phyloP scores from a whole-genome alignment of 1,140 invertebrate genomes.

The Drosophila rufa region DNA sequence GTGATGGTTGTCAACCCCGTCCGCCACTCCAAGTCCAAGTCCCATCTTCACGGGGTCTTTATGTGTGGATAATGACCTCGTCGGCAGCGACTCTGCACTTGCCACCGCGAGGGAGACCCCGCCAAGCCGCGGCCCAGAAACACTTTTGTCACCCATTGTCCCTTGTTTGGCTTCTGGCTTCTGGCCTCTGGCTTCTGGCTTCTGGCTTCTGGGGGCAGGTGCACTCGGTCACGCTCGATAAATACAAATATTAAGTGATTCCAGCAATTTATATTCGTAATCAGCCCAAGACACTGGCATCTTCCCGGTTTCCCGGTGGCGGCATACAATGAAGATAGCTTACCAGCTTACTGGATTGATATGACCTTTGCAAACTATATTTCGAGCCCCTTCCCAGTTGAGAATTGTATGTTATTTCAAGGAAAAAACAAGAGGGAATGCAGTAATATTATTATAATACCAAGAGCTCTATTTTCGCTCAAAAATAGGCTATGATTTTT shows the following conservation, averaged over 20 bases:
- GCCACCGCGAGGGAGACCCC: constrained; percentile 4
- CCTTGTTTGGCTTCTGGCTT: constrained; percentile 7
- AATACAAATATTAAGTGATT: constrained; percentile 73
- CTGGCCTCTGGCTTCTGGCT: not conserved
- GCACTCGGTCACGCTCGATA: constrained; percentile 66
- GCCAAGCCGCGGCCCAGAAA: not conserved
- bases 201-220: constrained; percentile 32
- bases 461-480: too few species aligned
- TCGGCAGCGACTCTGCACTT: constrained; percentile 33
- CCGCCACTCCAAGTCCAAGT: constrained; percentile 11
- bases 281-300: constrained; percentile 9
- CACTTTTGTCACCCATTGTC: constrained; percentile 62
- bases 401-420: too few species aligned
- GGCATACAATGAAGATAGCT: not conserved
- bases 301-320: not conserved
- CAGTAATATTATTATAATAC: too few species aligned
- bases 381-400: too few species aligned
- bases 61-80: constrained; percentile 63
- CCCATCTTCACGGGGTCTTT: constrained; percentile 24
- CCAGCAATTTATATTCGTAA: constrained; percentile 46
- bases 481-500: not conserved
- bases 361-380: not conserved
- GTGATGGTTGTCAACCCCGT: constrained; percentile 64
- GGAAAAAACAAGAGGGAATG: not conserved
- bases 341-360: too few species aligned